A percentile compares a stretch with the other conserved stretches of the same genome.
phyloP scores from a whole-genome alignment of 2,888 invertebrate genomes.

The Mycalesis mineus region DNA sequence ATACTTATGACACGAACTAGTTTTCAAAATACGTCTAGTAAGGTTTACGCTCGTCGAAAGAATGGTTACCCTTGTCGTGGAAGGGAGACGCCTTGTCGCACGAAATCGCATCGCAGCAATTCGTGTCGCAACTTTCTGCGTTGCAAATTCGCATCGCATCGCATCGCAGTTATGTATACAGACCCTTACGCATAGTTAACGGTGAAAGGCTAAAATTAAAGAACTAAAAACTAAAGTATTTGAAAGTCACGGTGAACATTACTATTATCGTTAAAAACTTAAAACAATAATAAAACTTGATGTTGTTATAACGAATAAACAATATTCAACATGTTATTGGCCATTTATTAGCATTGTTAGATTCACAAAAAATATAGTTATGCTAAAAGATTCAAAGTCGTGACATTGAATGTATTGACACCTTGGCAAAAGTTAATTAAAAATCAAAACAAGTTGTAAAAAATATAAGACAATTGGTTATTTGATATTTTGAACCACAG shows the following conservation, averaged over 20 bases:
- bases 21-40: too few species aligned
- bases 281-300: too few species aligned
- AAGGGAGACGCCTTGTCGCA: too few species aligned
- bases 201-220: conserved; percentile 2
- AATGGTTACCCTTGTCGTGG: too few species aligned
- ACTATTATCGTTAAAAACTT: too few species aligned
- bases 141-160: too few species aligned
- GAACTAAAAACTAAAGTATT: background rate
- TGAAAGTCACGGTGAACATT: background rate
- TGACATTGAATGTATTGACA: conserved; percentile 1
- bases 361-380: background rate
- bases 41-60: too few species aligned
- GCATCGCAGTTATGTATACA: too few species aligned
- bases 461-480: background rate
- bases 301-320: background rate
- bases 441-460: background rate
- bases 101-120: too few species aligned
- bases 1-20: too few species aligned
- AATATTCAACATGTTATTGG: background rate
- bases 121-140: too few species aligned
- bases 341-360: conserved; percentile 2
- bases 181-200: background rate
- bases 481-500: background rate
- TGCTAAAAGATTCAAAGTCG: conserved; percentile 2
- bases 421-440: background rate